Evolutionary conservation across 2,888 invertebrate genomes (phyloP), one percentile per base, ranked within the genome.

Genomic region (Acronicta psi): DNA sequence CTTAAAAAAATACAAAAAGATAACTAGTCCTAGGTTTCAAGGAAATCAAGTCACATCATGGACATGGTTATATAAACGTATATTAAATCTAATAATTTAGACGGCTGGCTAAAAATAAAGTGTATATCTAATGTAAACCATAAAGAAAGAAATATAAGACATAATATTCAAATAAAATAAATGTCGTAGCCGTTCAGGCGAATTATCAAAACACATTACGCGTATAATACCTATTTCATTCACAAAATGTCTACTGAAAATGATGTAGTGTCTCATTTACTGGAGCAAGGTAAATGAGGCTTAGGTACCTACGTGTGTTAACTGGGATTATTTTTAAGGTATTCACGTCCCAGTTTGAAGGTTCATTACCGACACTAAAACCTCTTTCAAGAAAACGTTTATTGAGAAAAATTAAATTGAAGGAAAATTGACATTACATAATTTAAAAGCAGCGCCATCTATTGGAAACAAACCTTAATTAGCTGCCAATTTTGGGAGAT

Each of bases 301-400:
- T 75, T 69, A 25, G 25, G 10, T 29, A 65, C 59, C 50, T 70
- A 65, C 59, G 53, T 70, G 60, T 75, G 68, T 66, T 73, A 75
- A 61, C 50, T 45, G 56, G 68, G 63, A 73, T 75, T 75, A 73
- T 71, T 71, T 75, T 70, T 69, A 75, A 75, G 68, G 61, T 72
- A 63, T 69, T 72, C 72, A 58, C 60, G 66, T 72, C 63, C 60
- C 51, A 53, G 29, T 56, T 71, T 69, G 71, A 74, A 58, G 60
- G 72, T 58, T 67, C 61, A 69, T 67, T 74, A 69, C 42, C 45
- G 36, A 52, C 23, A 63, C 46, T 67, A 54, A 67, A 65, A 73
- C 53, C 65, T 61, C 46, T 59, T 59, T 54, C 50, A 46, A 50
- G 45, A 16, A 50, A 52, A 58, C 46, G 47, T 46, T 58, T 59